Evolutionary conservation across 2,797 vertebrate genomes (phyloP), one percentile per base, ranked within the genome.

Genomic region (Phataginus tetradactyla): DNA sequence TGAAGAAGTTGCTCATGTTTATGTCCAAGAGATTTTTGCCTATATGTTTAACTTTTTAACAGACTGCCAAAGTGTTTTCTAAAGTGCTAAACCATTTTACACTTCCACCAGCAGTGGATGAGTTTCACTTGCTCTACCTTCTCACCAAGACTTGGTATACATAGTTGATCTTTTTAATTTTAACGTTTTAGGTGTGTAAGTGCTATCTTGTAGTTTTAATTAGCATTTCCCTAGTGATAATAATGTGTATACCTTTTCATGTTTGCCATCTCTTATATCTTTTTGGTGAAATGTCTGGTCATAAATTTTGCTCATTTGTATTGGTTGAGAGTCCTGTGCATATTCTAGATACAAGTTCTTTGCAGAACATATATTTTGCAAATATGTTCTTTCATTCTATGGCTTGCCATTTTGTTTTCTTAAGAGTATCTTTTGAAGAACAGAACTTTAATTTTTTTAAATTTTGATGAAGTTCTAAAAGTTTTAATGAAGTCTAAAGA

Each of bases 401-500:
- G 57, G 53, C 25, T 93, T 78, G 9, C 4, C 10, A 95, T 95
- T 96, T 17, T 34, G 68, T 68, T 87, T 94, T 89, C 61, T 57
- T 91, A 68, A 66, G 21, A 80, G 4, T 96, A 15, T 94, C 93
- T 96, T 96, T 95, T 91, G 57, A 94, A 88, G 34, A 91, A 75
- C 12, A 78, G 72, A 84, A 63, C 25, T 83, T 91, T 63, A 74
- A 71, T 45, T 45, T 45, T 45, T 45, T 45, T 45, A 11, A 74
- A 71, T 86, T 80, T 85, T 77, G 32, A 5, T 39, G 34, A 85
- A 81, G 34, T 88, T 85, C 18, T 83, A 21, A 68, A 84, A 81
- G 51, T 91, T 92, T 68, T 93, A 94, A 64, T 55, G 59, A 32
- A 83, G 21, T 86, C 37, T 89, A 93, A n/a, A 96, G 66, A 96